These are phyloP conservation scores for Illadopsis cleaveri DNA, from an alignment of 2,113 vertebrate species.

Conservation along the genomic window DNA sequence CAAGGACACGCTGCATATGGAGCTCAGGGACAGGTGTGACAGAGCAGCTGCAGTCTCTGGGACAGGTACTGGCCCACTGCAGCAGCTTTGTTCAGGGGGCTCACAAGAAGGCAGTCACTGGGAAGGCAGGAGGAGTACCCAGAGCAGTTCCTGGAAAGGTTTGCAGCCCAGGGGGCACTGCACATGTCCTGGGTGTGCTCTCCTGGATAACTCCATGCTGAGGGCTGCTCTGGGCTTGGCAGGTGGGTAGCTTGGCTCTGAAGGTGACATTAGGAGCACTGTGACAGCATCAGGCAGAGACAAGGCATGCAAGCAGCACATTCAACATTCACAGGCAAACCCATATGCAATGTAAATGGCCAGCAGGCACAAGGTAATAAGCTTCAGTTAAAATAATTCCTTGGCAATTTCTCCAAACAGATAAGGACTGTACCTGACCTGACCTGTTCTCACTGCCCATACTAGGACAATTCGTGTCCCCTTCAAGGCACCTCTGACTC, in stretches of 20 bases:
- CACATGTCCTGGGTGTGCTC: not conserved
- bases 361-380: not conserved
- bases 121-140: not conserved
- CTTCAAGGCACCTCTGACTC: not conserved
- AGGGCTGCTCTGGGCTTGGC: not conserved
- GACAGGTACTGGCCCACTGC: fast-evolving
- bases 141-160: not conserved
- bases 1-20: fast-evolving
- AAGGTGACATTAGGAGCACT: not conserved
- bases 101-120: not conserved
- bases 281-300: not conserved
- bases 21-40: not conserved
- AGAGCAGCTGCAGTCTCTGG: not conserved
- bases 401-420: not conserved
- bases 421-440: not conserved
- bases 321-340: not conserved
- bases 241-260: not conserved
- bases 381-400: not conserved
- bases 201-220: not conserved
- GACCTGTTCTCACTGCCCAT: not conserved
- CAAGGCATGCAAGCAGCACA: fast-evolving
- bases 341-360: fast-evolving
- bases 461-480: fast-evolving
- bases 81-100: not conserved
- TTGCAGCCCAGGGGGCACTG: not conserved